phyloP scores from a whole-genome alignment of 1,140 invertebrate genomes.

The Hycleus phaleratus region DNA sequence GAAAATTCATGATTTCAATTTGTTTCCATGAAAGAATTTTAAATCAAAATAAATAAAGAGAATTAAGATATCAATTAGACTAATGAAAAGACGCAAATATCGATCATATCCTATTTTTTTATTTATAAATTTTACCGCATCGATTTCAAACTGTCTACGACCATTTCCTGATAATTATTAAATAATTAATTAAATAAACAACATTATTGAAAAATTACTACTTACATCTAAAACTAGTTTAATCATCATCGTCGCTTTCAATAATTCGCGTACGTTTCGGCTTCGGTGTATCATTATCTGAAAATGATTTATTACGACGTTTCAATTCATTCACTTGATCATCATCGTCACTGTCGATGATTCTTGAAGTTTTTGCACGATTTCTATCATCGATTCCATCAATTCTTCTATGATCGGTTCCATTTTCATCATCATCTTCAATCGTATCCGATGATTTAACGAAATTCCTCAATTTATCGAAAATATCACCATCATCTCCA shows the following conservation, averaged over 20 bases:
- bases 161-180: no score
- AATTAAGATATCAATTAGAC: no score
- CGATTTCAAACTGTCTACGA: no score
- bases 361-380: background rate
- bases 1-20: no score
- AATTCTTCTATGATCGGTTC: background rate
- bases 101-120: no score
- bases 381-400: background rate
- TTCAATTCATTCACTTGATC: conserved; percentile 2
- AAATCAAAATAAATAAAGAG: no score
- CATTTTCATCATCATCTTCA: background rate
- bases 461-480: conserved; percentile 34
- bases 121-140: no score
- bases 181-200: no score
- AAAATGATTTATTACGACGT: conserved; percentile 16
- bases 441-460: background rate
- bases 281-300: conserved; percentile 23
- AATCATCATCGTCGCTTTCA: conserved; percentile 29
- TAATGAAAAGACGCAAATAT: no score
- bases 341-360: conserved; percentile 24
- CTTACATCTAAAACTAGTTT: background rate
- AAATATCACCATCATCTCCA: conserved; percentile 33
- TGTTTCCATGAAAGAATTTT: no score
- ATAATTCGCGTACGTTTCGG: conserved; percentile 24
- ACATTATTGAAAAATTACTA: no score